These are phyloP conservation scores for Hippocampus abdominalis DNA, from an alignment of 2,113 vertebrate species.

Conservation along the genomic window DNA sequence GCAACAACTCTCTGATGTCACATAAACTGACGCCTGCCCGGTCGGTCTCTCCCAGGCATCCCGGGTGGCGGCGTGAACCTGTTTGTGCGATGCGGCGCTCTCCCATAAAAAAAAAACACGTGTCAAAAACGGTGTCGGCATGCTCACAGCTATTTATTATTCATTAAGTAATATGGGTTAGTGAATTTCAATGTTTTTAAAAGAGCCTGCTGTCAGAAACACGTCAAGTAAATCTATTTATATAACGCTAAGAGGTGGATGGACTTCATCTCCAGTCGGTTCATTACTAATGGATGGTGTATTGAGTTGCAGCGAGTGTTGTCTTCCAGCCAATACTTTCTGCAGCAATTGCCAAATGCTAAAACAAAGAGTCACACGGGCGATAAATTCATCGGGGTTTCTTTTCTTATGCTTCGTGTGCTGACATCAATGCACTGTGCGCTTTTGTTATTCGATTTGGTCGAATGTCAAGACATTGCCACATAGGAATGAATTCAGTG, in stretches of 20 bases:
- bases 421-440: constrained; percentile 10
- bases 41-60: constrained; percentile 41
- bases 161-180: constrained; percentile 7
- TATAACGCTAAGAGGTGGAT: constrained; percentile 15
- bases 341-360: constrained; percentile 26
- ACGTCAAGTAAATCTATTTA: neutral
- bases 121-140: constrained; percentile 3
- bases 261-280: constrained; percentile 24
- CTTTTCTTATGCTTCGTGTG: constrained; percentile 28
- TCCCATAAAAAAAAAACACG: constrained; percentile 24
- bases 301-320: constrained; percentile 23
- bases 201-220: neutral
- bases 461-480: neutral
- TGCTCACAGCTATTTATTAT: neutral
- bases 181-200: constrained; percentile 24
- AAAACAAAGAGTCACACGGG: constrained; percentile 25
- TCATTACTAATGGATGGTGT: constrained; percentile 37
- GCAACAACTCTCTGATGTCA: constrained; percentile 64
- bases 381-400: constrained; percentile 32
- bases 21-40: constrained; percentile 42
- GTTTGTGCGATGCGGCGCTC: constrained; percentile 27
- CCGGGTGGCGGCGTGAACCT: constrained; percentile 43
- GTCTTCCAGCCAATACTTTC: constrained; percentile 28
- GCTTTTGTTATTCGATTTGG: neutral
- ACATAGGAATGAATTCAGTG: neutral